phyloP scores from a whole-genome alignment of 2,797 vertebrate genomes.

The Molossus alvarezi region DNA sequence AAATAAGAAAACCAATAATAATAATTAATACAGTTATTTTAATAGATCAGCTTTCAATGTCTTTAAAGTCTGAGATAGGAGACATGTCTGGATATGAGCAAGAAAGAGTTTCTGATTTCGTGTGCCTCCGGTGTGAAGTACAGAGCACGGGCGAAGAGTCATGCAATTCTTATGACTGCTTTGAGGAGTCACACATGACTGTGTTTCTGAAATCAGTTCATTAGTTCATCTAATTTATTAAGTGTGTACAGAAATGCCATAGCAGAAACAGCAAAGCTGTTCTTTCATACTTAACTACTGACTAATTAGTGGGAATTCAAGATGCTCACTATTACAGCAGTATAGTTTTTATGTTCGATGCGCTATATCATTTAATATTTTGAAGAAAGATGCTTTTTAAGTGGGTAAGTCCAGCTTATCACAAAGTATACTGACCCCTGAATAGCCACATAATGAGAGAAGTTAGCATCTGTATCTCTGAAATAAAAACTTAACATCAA shows the following conservation, averaged over 20 bases:
- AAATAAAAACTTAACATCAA: constrained; percentile 89
- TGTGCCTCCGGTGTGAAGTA: neutral
- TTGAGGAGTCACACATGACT: constrained; percentile 76
- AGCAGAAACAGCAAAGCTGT: constrained; percentile 75
- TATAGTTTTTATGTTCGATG: constrained; percentile 67
- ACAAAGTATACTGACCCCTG: constrained; percentile 79
- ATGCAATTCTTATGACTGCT: neutral
- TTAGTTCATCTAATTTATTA: constrained; percentile 86
- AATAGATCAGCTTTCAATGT: constrained; percentile 6
- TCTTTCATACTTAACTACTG: constrained; percentile 83
- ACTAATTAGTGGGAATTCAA: constrained; percentile 84
- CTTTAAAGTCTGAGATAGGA: neutral
- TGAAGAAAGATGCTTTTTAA: constrained; percentile 61
- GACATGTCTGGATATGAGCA: neutral
- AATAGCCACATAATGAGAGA: constrained; percentile 83
- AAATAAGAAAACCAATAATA: neutral
- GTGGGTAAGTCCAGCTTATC: constrained; percentile 71
- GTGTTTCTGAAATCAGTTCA: constrained; percentile 82
- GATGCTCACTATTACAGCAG: constrained; percentile 72
- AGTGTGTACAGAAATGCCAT: constrained; percentile 73
- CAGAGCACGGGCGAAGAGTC: neutral
- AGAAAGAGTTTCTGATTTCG: constrained; percentile 54
- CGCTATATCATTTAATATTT: constrained; percentile 60
- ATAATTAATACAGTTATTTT: constrained; percentile 62
- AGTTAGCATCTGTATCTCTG: constrained; percentile 87